phyloP scores from a whole-genome alignment of 2,888 invertebrate species.

The Eledona agricola region DNA sequence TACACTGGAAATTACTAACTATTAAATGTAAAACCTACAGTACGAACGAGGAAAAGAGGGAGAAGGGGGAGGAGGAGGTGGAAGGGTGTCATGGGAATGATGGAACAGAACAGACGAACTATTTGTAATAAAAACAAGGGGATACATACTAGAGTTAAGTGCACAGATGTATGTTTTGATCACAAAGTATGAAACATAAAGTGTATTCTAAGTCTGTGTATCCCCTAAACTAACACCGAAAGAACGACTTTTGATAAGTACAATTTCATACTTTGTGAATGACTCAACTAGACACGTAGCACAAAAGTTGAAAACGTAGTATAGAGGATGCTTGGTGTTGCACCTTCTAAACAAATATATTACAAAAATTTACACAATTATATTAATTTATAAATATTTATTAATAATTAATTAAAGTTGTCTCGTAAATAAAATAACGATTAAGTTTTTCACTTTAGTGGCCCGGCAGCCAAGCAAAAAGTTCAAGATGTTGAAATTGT shows the following conservation, averaged over 20 bases:
- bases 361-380: conserved; percentile 65
- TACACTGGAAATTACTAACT: conserved; percentile 49
- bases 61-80: no score
- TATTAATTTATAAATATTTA: conserved; percentile 61
- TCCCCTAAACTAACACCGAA: conserved; percentile 54
- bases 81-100: no score
- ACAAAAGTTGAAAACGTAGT: conserved; percentile 55
- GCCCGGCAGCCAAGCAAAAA: conserved; percentile 61
- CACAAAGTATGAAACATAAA: conserved; percentile 61
- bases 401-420: conserved; percentile 44
- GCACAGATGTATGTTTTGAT: conserved; percentile 56
- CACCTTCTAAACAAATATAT: conserved; percentile 59
- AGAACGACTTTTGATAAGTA: conserved; percentile 53
- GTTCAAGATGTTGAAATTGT: conserved; percentile 60
- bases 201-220: conserved; percentile 48
- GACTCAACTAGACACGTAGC: conserved; percentile 57
- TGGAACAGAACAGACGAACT: conserved; percentile 27
- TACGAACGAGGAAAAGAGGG: conserved; percentile 47
- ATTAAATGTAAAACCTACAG: conserved; percentile 53
- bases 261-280: conserved; percentile 60
- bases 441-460: conserved; percentile 61
- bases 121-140: conserved; percentile 38
- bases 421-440: conserved; percentile 57
- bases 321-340: conserved; percentile 47
- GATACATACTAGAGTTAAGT: conserved; percentile 54